Conservation (phyloP, 2,113 vertebrate species). For the Tupaia chinensis region DNA sequence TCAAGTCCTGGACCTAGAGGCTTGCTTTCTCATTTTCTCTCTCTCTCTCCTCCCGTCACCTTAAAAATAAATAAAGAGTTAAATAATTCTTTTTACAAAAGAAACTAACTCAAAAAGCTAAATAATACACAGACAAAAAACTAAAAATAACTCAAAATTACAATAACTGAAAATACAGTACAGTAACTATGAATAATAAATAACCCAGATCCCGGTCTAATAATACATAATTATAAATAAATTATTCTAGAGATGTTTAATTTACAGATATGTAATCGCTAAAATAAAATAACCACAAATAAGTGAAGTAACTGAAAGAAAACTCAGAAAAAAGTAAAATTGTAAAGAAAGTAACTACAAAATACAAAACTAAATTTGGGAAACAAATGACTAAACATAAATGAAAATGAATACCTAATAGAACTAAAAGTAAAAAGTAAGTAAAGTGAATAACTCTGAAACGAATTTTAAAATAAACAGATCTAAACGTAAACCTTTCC, state of each 20-base stretch:
- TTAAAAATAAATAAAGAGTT: no score
- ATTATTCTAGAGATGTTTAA: background rate
- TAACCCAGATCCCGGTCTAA: background rate
- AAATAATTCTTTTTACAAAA: no score
- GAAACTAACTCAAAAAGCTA: no score
- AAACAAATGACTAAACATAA: background rate
- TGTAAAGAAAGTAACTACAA: background rate
- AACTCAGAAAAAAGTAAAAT: background rate
- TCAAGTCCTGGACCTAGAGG: no score
- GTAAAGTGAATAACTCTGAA: background rate
- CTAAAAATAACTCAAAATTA: background rate
- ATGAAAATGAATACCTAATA: background rate
- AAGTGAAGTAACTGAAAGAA: background rate
- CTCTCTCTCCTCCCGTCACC: no score
- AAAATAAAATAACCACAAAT: background rate
- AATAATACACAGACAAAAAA: background rate
- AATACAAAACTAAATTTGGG: background rate
- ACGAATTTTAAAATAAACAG: background rate
- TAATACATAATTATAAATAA: background rate
- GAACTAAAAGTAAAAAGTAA: background rate
- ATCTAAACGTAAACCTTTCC: background rate
- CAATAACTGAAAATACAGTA: background rate
- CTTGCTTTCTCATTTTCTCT: no score
- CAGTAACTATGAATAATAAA: constrained; percentile 3
- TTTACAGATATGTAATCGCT: background rate